Conservation (phyloP, 2,113 vertebrate genomes). For the Marmota monax region DNA sequence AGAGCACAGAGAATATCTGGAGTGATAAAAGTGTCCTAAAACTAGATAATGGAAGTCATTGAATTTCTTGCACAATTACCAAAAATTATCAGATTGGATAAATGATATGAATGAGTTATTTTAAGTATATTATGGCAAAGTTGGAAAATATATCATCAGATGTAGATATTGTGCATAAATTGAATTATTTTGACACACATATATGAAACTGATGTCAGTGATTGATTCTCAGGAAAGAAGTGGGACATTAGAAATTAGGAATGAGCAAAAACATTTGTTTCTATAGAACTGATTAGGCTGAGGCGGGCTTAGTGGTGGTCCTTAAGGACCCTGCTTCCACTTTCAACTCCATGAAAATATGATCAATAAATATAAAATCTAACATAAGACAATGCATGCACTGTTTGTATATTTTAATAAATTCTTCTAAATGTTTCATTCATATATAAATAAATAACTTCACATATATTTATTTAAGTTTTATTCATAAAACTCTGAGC, state of each 20-base stretch:
- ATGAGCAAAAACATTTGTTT: neutral
- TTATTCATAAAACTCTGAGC: slow-evolving; percentile 94
- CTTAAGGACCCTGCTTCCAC: neutral
- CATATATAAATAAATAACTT: neutral
- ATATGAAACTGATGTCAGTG: neutral
- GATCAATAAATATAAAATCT: neutral
- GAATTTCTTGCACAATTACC: neutral
- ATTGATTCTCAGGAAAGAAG: neutral
- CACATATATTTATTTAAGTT: slow-evolving; percentile 77
- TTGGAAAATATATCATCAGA: neutral
- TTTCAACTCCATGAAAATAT: neutral
- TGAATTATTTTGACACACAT: neutral
- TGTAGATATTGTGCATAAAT: neutral
- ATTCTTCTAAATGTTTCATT: neutral
- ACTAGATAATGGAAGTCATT: neutral
- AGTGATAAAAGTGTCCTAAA: neutral
- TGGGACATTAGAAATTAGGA: neutral
- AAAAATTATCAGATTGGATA: neutral
- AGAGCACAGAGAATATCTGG: neutral
- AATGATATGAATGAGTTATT: neutral
- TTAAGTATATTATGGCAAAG: neutral
- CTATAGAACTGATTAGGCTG: neutral
- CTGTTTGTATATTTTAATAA: neutral
- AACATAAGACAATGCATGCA: neutral
- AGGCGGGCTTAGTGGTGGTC: neutral